Evolutionary conservation across 1,140 invertebrate species (phyloP).

Genomic region (Saxidomus purpurata): DNA sequence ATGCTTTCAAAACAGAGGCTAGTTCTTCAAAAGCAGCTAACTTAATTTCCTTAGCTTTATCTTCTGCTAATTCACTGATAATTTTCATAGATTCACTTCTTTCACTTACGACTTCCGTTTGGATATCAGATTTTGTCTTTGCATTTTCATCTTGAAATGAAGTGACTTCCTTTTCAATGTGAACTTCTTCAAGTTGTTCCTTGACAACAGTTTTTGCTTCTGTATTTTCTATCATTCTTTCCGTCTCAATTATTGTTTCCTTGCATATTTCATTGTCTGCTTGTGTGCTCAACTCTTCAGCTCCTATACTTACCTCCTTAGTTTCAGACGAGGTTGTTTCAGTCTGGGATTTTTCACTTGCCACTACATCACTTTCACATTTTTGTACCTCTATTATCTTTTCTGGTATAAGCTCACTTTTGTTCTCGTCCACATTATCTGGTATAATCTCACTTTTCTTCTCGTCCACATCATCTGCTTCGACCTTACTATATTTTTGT

Average conservation of each 20-base stretch:
- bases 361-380: background rate
- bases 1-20: background rate
- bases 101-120: background rate
- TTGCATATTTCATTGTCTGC: background rate
- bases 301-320: no score
- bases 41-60: slow-evolving; percentile 2
- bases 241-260: background rate
- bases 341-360: no score
- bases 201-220: background rate
- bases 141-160: background rate
- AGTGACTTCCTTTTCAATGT: background rate
- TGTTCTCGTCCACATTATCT: no score
- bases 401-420: no score
- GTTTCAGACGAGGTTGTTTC: no score
- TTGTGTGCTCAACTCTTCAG: no score
- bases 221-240: no score
- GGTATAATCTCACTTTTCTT: no score
- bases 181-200: background rate
- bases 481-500: no score
- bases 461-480: no score
- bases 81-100: background rate
- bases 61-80: slow-evolving; percentile 6
- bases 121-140: background rate
- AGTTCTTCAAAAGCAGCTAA: background rate
- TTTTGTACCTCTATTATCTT: background rate